Base-by-base conservation (phyloP, 1,140 invertebrate species). In the Stegodyphus dumicola region DNA sequence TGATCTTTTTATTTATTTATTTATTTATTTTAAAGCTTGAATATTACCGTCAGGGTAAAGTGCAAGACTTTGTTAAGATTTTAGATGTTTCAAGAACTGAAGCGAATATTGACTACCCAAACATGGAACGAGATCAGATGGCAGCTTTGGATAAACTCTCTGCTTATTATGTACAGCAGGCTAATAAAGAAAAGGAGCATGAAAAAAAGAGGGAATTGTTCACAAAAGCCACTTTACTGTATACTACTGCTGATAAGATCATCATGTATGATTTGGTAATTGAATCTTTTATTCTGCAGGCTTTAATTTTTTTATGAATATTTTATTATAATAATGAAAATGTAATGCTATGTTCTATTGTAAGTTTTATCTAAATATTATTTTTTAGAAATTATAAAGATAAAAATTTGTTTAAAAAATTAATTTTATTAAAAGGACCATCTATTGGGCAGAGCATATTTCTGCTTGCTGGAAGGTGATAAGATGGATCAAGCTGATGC, bases 401-500 rank as follows among this genome's bases (percentile, higher is more conserved):
- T 33, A 33, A 1, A 33, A 33, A 1, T 33, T 33, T 33, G 33
- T 33, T 33, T 33, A 33, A 71, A 51, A 71, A 71, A 71, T 10
- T 53, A 48, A 64, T 52, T 70, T 69, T 86, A 80, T 54, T 85
- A 87, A 13, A 81, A 96, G 94, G 98, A 98, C 90, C 98, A 99
- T 93, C 93, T 99, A 86, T 92, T 99, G 86, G 98, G 98, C 2
- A 91, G 98, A 89, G 99, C 99, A 11, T 99, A 99, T 90, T 99
- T 99, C 89, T 99, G 97, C 90, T 91, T 99, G 6, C 92, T 99
- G 18, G 98, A 99, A 92, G 98, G 98, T 11, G 98, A 99, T 89
- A 99, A 99, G 92, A 97, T 99, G 96, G 98, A 99, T 81, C 98
- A 99, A 92, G 99, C 99, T 11, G 98, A 99, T 93, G 96, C 97